Percentiles rank a stretch among this genome's conserved stretches.
Evolutionary conservation across 2,888 invertebrate species (phyloP).

Genomic region (Ligdia adustata): DNA sequence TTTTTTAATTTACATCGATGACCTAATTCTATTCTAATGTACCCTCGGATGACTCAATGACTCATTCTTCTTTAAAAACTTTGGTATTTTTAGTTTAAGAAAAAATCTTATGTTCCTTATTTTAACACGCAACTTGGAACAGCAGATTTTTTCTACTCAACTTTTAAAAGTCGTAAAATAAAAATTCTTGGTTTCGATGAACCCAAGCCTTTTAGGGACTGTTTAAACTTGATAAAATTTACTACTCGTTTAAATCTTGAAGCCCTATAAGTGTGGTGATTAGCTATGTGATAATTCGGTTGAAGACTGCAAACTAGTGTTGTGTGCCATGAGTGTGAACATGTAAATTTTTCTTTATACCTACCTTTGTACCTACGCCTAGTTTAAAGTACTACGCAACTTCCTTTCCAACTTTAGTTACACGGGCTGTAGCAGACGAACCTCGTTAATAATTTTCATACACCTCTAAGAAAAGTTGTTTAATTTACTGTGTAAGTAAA

Average conservation of each 20-base stretch:
- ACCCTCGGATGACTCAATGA: too few species aligned
- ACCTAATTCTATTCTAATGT: too few species aligned
- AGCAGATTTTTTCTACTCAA: too few species aligned
- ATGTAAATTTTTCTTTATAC: slow-evolving; percentile 63
- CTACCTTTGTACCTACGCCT: slow-evolving; percentile 66
- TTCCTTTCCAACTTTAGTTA: slow-evolving; percentile 7
- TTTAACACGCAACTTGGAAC: too few species aligned
- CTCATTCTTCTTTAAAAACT: too few species aligned
- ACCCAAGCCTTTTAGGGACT: too few species aligned
- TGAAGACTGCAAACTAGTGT: slow-evolving; percentile 76
- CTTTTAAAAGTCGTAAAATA: too few species aligned
- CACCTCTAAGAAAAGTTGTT: slow-evolving; percentile 1
- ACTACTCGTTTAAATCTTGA: slow-evolving; percentile 42
- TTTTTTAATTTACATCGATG: too few species aligned
- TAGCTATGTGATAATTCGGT: slow-evolving; percentile 75
- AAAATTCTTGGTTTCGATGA: too few species aligned
- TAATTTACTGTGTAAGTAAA: slow-evolving; percentile 7
- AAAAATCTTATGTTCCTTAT: too few species aligned
- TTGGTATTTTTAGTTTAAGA: too few species aligned
- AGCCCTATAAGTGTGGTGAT: slow-evolving; percentile 58
- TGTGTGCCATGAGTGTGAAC: slow-evolving; percentile 71
- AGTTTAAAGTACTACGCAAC: slow-evolving; percentile 49
- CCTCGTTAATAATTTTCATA: neutral
- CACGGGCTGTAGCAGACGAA: neutral
- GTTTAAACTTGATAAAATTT: too few species aligned